Base-by-base conservation (phyloP, 2,797 vertebrate species). In the Poecilia picta region DNA sequence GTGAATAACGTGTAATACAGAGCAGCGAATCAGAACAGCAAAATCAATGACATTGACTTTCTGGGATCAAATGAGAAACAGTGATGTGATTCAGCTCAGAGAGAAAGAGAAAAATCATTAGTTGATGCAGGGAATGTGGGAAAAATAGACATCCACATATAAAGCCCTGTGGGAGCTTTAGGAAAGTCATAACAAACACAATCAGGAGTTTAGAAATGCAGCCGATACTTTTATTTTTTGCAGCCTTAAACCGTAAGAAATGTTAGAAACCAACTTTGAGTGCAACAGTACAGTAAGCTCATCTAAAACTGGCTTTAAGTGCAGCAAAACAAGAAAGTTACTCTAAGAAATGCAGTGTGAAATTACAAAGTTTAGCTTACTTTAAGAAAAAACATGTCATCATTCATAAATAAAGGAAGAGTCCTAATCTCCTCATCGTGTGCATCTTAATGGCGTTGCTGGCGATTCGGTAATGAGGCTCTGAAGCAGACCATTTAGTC, bases 381-480 rank as follows among this genome's bases (percentile, higher is more conserved):
- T 88, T 83, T 74, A 81, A 68, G 85, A 87, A 81, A 68, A 68
- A 51, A 4, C 43, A 87, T 75, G 79, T 84, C 81, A 83, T 79
- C 64, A 59, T 75, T 81, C 70, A 77, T 73, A n/a, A 70, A 45
- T 31, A 79, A 87, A 79, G 74, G 80, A 81, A 81, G 85, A 83
- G 86, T 85, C 92, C 89, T 45, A 45, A 70, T 96, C 93, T 94
- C 93, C 93, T 96, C 95, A 97, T 98, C 96, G 97, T 97, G 96
- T 95, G 96, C 94, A 96, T 97, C 96, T 97, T 97, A 96, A 96
- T 95, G 91, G 96, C 95, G 96, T 95, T 96, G 96, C 95, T 94
- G 96, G 96, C 98, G 97, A 98, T 99, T 98, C 98, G 96, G 98
- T 98, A 98, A 98, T 98, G 97, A 97, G 97, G 95, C 96, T 97